phyloP scores from a whole-genome alignment of 1,140 invertebrate genomes.

The Drosophila ananassae region DNA sequence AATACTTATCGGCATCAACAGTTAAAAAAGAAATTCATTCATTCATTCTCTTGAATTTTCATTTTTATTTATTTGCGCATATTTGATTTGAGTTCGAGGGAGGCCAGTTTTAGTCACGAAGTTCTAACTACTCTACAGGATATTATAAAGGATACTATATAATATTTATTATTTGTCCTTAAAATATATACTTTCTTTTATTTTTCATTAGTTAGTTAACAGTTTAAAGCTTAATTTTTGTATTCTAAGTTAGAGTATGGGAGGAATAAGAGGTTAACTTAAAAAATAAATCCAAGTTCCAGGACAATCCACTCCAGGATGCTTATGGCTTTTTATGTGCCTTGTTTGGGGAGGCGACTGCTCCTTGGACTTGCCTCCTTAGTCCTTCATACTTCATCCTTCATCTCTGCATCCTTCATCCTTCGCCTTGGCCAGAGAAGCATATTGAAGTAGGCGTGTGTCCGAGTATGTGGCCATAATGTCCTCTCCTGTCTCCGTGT shows the following conservation, averaged over 20 bases:
- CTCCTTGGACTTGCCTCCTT: slow-evolving; percentile 10
- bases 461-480: slow-evolving; percentile 59
- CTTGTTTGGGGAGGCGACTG: slow-evolving; percentile 59
- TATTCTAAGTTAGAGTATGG: not conserved
- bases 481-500: slow-evolving; percentile 38
- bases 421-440: slow-evolving; percentile 25
- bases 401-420: slow-evolving; percentile 35
- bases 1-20: slow-evolving; percentile 74
- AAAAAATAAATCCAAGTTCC: not conserved
- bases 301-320: slow-evolving; percentile 32
- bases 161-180: too few relatives aligned
- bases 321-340: slow-evolving; percentile 79
- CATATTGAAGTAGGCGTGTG: slow-evolving; percentile 77
- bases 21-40: slow-evolving; percentile 64
- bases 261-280: slow-evolving; percentile 7
- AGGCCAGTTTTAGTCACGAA: not conserved
- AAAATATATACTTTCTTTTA: too few relatives aligned
- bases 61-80: slow-evolving; percentile 82
- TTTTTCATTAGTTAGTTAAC: not conserved
- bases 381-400: not conserved
- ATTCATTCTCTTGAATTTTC: slow-evolving; percentile 70
- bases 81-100: slow-evolving; percentile 60
- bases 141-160: too few relatives aligned
- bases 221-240: not conserved
- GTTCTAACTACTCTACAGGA: slow-evolving; percentile 2